These are phyloP conservation scores for Anodontia alba DNA, from an alignment of 2,888 invertebrate species.

Conservation along the genomic window DNA sequence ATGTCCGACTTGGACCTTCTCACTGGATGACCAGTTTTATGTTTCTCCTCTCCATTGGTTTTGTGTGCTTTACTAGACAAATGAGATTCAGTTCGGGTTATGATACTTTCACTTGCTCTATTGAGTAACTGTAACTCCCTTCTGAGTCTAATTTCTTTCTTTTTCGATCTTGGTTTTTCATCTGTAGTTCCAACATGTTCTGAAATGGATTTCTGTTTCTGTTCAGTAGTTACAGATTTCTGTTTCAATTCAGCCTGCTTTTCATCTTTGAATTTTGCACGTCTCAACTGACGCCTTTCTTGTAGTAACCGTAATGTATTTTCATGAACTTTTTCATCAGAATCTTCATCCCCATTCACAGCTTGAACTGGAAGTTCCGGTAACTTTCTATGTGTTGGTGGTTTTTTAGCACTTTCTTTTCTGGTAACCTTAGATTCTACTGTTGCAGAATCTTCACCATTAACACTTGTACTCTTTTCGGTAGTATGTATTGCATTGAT, in stretches of 20 bases:
- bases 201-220: too few relatives aligned
- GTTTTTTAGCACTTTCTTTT: conserved; percentile 30
- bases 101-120: conserved; percentile 9
- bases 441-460: not conserved
- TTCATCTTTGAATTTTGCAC: conserved; percentile 27
- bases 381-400: conserved; percentile 45
- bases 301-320: conserved; percentile 52
- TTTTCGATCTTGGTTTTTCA: conserved; percentile 20
- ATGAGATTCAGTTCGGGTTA: not conserved
- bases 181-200: too few relatives aligned
- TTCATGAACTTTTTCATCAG: conserved; percentile 58
- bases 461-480: not conserved
- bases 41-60: conserved; percentile 23
- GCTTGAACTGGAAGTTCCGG: conserved; percentile 46
- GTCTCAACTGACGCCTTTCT: conserved; percentile 47
- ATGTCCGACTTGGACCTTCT: conserved; percentile 55
- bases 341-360: conserved; percentile 37
- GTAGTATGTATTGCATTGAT: not conserved
- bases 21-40: conserved; percentile 43
- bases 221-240: not conserved
- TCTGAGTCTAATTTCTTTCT: conserved; percentile 50
- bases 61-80: not conserved
- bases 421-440: conserved; percentile 11
- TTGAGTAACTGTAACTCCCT: conserved; percentile 55
- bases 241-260: not conserved